phyloP scores from a whole-genome alignment of 53 echinoderm and acorn worm genomes.

The Luidia sarsii region DNA sequence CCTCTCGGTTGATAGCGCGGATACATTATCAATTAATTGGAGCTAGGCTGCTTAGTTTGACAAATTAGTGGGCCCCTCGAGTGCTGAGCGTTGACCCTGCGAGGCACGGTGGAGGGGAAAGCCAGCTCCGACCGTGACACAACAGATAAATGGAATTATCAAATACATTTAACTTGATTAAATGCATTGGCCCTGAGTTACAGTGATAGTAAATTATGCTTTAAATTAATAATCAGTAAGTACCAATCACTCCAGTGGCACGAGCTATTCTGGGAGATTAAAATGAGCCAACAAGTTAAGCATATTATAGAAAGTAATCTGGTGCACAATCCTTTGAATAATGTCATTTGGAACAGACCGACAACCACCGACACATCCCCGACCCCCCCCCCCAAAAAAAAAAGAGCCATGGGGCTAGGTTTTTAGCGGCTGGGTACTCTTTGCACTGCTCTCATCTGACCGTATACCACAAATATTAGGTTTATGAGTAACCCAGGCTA shows the following conservation, averaged over 20 bases:
- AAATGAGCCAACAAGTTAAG: constrained; percentile 39
- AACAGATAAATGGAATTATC: constrained; percentile 59
- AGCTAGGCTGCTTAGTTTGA: constrained; percentile 39
- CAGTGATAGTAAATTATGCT: constrained; percentile 49
- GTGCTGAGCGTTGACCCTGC: neutral
- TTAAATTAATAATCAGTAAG: constrained; percentile 55
- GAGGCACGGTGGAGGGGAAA: neutral
- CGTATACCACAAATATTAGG: constrained; percentile 35
- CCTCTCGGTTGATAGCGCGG: constrained; percentile 15
- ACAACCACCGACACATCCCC: no score
- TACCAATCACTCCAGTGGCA: constrained; percentile 30
- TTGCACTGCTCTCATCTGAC: neutral
- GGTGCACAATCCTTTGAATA: constrained; percentile 19
- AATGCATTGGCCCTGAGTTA: constrained; percentile 59
- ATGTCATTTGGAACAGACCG: no score
- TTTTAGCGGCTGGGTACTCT: neutral
- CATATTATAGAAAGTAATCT: neutral
- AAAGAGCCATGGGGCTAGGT: neutral
- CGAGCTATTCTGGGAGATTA: neutral
- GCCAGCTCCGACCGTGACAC: constrained; percentile 26
- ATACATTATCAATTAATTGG: constrained; percentile 59
- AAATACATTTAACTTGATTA: constrained; percentile 61
- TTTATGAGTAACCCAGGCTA: constrained; percentile 24
- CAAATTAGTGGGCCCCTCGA: constrained; percentile 33
- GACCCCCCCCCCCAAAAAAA: no score